phyloP scores from a whole-genome alignment of 1,140 invertebrate species.

The Neodiprion pinetum region DNA sequence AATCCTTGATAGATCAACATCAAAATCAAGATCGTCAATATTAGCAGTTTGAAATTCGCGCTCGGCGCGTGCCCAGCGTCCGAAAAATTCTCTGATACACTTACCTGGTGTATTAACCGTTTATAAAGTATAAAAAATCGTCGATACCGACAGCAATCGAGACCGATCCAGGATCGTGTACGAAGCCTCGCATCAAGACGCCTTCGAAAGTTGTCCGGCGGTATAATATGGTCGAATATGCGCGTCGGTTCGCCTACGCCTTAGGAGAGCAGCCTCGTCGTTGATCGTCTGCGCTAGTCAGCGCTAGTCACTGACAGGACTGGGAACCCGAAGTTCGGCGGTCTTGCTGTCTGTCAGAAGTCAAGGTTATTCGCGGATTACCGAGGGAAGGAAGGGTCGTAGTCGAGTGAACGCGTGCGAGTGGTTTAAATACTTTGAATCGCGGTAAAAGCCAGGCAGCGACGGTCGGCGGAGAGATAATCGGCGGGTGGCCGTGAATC shows the following conservation, averaged over 20 bases:
- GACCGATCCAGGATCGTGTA: no score
- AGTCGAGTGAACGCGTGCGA: no score
- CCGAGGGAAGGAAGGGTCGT: no score
- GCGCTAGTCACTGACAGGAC: constrained; percentile 1
- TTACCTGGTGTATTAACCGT: no score
- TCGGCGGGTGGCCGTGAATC: no score
- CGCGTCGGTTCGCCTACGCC: neutral
- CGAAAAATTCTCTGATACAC: neutral
- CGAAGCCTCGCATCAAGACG: no score
- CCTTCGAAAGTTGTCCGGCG: no score
- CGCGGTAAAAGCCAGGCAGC: no score
- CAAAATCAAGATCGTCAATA: neutral
- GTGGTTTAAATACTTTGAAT: no score
- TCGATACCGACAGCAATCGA: no score
- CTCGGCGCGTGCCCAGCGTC: neutral
- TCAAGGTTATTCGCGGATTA: neutral
- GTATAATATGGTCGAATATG: neutral
- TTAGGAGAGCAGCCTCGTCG: neutral
- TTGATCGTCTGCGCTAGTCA: neutral
- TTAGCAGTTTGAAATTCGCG: neutral
- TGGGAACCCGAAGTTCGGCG: neutral
- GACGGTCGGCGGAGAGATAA: no score
- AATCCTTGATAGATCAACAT: neutral
- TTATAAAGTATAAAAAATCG: no score
- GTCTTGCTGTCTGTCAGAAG: neutral